A percentile compares a stretch with the other conserved stretches of the same genome.
These are phyloP conservation scores for Puffinus mauretanicus DNA, from an alignment of 2,113 vertebrate species.

Conservation along the genomic window DNA sequence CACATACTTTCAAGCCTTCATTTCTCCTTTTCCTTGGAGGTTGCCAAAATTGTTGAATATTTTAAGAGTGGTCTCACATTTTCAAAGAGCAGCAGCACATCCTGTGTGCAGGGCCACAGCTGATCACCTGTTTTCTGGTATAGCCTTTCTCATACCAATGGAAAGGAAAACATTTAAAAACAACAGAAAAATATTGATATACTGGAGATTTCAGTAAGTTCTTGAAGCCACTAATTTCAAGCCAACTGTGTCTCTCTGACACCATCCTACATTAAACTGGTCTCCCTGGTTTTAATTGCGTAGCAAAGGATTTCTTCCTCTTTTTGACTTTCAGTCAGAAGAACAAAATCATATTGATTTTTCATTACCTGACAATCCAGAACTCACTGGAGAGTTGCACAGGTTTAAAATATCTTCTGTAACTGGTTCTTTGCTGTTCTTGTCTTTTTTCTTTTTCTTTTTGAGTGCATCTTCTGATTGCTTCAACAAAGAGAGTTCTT, in stretches of 20 bases:
- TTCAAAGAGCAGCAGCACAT: not conserved
- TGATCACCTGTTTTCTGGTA: not conserved
- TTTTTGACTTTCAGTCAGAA: not conserved
- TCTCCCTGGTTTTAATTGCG: not conserved
- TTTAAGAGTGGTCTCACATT: not conserved
- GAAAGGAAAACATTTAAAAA: not conserved
- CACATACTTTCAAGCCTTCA: not conserved
- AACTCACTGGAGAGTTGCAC: conserved; percentile 72
- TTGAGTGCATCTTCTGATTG: conserved; percentile 81
- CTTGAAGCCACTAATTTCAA: not conserved
- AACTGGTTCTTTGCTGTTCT: conserved; percentile 73
- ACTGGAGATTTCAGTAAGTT: not conserved
- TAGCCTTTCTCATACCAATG: not conserved
- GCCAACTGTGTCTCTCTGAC: not conserved
- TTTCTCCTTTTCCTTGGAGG: not conserved
- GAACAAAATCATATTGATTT: not conserved
- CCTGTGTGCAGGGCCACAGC: not conserved
- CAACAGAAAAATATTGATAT: not conserved
- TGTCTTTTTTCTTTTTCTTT: conserved; percentile 96
- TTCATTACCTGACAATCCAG: conserved; percentile 81
- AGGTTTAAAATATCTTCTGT: conserved; percentile 87
- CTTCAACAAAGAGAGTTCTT: conserved; percentile 92
- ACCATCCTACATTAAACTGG: not conserved
- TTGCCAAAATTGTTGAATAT: not conserved
- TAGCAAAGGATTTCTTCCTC: not conserved